Base-by-base conservation (phyloP, 2,797 vertebrate genomes). In the Atherinosoma microstoma region DNA sequence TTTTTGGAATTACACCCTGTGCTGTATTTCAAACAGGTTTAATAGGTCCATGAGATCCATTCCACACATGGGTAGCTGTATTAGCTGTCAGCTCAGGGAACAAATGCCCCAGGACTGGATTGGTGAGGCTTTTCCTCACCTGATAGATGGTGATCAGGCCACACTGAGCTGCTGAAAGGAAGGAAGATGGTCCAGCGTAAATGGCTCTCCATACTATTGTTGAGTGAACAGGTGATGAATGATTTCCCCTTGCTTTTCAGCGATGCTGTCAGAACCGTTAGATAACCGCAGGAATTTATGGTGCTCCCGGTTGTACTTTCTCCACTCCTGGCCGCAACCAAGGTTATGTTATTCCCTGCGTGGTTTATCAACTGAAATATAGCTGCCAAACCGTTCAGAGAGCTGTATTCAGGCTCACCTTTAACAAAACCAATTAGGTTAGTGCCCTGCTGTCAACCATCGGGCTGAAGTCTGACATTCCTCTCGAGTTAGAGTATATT, bases 261-360 rank as follows among this genome's bases (percentile, higher is more conserved):
- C 71, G 20, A 51, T 24, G 32, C 83, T 83, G 71, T 87, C 76
- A 40, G 84, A 91, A 89, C 78, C 75, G 73, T 92, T 85, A 86
- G 91, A 94, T 93, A 94, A 92, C 88, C 89, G 73, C 40, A 0
- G 66, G 88, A 88, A 93, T 93, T 91, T 90, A 94, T 81, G 75
- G 76, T 15, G 29, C 67, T 61, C 67, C 29, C 57, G 6, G 74
- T 76, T 76, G 70, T 67, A 80, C 78, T 83, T 73, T 70, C 76
- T 76, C 79, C 76, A 58, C 83, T 76, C 67, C 71, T 12, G 56
- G 62, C 77, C 80, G 69, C 65, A 80, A 75, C 82, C 80, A 70
- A 84, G 80, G 84, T 89, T 83, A 75, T 71, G 74, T 80, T 91
- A 84, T 90, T 87, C 80, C 80, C 80, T 32, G 49, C 64, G 82